A percentile compares a stretch with the other conserved stretches of the same genome.
These are phyloP conservation scores for Nomia melanderi DNA, from an alignment of 1,140 invertebrate genomes.

Conservation along the genomic window DNA sequence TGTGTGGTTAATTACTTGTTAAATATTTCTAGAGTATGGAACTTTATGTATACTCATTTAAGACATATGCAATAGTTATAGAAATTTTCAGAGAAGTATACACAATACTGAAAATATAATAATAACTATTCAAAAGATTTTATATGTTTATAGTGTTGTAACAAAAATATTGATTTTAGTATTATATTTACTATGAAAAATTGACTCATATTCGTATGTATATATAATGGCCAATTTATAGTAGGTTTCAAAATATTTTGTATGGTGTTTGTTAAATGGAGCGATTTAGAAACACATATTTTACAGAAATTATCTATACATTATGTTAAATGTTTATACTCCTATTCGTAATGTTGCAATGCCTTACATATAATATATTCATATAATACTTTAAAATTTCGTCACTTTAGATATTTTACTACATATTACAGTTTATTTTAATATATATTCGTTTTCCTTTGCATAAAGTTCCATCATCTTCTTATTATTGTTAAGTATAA, in stretches of 20 bases:
- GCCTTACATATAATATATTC: conserved; percentile 27
- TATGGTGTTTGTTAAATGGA: conserved; percentile 21
- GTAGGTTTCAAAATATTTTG: conserved; percentile 32
- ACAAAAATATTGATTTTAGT: conserved; percentile 37
- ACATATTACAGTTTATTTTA: conserved; percentile 30
- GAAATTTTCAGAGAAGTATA: conserved; percentile 31
- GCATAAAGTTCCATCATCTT: conserved; percentile 52
- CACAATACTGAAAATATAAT: conserved; percentile 37
- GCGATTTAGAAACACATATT: conserved; percentile 35
- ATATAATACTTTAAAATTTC: conserved; percentile 20
- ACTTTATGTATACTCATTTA: conserved; percentile 43
- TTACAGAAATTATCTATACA: conserved; percentile 38
- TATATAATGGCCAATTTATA: conserved; percentile 21
- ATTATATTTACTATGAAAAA: conserved; percentile 46
- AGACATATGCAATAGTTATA: conserved; percentile 19
- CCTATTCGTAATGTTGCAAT: conserved; percentile 8
- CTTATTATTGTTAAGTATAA: conserved; percentile 19
- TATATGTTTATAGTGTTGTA: conserved; percentile 26
- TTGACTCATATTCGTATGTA: conserved; percentile 39
- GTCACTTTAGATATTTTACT: neutral
- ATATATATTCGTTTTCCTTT: conserved; percentile 31
- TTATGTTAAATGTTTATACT: conserved; percentile 15
- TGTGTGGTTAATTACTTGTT: conserved; percentile 5
- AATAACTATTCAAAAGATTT: conserved; percentile 33
- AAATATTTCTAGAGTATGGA: conserved; percentile 44